Conservation (phyloP, 1,140 invertebrate genomes). For the Venturia canescens region DNA sequence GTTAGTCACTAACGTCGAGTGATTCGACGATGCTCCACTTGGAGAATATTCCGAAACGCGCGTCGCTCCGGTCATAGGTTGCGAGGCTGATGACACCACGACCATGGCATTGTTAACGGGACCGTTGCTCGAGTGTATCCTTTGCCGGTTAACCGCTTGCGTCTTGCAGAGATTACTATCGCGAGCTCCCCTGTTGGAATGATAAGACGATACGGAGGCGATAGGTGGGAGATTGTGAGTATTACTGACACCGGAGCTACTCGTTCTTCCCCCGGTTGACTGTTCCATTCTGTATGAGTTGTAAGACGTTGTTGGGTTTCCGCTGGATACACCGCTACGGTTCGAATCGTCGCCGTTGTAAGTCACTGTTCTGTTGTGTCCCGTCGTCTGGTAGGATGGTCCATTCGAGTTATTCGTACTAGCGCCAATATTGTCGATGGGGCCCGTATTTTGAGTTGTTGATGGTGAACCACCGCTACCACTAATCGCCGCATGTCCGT, state of each 20-base stretch:
- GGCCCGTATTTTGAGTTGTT: conserved; percentile 29
- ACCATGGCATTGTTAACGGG: conserved; percentile 49
- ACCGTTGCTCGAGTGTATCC: conserved; percentile 46
- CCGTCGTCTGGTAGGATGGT: conserved; percentile 51
- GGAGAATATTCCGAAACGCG: conserved; percentile 61
- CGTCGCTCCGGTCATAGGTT: conserved; percentile 46
- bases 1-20: conserved; percentile 60
- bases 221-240: conserved; percentile 78
- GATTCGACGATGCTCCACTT: conserved; percentile 37
- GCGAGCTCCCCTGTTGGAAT: conserved; percentile 69
- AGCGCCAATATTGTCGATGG: conserved; percentile 40
- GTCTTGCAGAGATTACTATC: conserved; percentile 62
- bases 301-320: conserved; percentile 57
- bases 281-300: conserved; percentile 52
- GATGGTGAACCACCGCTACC: conserved; percentile 38
- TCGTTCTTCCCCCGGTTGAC: neutral
- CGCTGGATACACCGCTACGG: conserved; percentile 52
- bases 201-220: conserved; percentile 75
- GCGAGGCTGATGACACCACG: conserved; percentile 43
- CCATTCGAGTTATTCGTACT: conserved; percentile 33
- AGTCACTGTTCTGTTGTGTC: conserved; percentile 55
- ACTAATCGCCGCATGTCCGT: conserved; percentile 53
- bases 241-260: conserved; percentile 55
- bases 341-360: conserved; percentile 68
- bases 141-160: conserved; percentile 61